phyloP scores from a whole-genome alignment of 2,113 vertebrate genomes.

The Cricetomys ansorgei region DNA sequence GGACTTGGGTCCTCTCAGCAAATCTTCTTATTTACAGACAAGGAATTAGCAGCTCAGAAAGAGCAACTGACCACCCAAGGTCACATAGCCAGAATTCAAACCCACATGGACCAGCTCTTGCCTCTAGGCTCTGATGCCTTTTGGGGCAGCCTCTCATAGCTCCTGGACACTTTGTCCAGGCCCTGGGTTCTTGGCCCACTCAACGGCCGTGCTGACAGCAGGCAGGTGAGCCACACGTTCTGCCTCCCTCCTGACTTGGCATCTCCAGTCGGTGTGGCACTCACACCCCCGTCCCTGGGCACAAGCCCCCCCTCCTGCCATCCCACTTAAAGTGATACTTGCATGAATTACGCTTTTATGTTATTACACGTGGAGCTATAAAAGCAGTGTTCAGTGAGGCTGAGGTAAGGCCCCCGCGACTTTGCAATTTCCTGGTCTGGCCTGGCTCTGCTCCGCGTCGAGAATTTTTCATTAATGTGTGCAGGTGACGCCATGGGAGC shows the following conservation, averaged over 20 bases:
- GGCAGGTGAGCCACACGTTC: background rate
- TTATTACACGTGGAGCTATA: slow-evolving; percentile 84
- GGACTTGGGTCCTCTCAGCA: background rate
- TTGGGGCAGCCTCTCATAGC: accelerated
- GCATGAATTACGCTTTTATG: slow-evolving; percentile 83
- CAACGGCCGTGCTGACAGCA: background rate
- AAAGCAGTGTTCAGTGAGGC: slow-evolving; percentile 72
- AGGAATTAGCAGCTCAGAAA: slow-evolving; percentile 46
- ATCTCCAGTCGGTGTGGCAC: slow-evolving; percentile 35
- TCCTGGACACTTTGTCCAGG: background rate
- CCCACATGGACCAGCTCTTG: background rate
- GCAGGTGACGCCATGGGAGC: slow-evolving; percentile 75
- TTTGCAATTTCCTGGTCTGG: slow-evolving; percentile 83
- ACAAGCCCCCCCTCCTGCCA: slow-evolving; percentile 62
- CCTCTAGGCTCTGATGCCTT: background rate
- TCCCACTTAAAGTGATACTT: slow-evolving; percentile 81
- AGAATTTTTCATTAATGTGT: slow-evolving; percentile 78
- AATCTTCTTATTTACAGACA: background rate
- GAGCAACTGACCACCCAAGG: background rate
- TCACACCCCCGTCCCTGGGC: background rate
- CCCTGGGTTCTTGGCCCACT: background rate
- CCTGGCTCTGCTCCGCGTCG: slow-evolving; percentile 52
- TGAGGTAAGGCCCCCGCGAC: slow-evolving; percentile 78
- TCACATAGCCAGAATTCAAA: slow-evolving; percentile 26
- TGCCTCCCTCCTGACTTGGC: background rate